phyloP scores from a whole-genome alignment of 2,113 vertebrate genomes.

The Mesembrinibis cayennensis region DNA sequence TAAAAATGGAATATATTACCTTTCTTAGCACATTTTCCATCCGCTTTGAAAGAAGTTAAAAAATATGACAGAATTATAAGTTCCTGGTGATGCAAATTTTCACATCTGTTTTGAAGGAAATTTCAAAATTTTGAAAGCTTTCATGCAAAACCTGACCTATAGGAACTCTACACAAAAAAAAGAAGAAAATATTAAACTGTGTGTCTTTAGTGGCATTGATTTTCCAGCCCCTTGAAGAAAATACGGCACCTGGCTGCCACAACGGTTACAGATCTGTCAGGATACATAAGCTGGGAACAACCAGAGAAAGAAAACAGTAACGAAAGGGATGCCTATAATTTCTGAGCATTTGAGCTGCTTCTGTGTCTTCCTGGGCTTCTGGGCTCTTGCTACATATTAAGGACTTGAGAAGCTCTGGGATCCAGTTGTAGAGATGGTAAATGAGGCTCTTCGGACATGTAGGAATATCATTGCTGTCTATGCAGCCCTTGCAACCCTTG shows the following conservation, averaged over 20 bases:
- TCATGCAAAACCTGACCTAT: background rate
- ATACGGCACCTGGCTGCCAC: background rate
- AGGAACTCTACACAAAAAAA: background rate
- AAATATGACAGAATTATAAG: background rate
- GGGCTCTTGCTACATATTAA: background rate
- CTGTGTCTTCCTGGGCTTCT: background rate
- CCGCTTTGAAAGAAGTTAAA: background rate
- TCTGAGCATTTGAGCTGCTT: background rate
- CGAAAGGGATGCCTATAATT: background rate
- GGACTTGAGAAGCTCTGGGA: background rate
- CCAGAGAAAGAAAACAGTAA: background rate
- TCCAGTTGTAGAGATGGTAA: background rate
- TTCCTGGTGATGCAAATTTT: background rate
- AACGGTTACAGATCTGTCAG: background rate
- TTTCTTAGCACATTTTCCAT: background rate
- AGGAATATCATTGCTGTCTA: background rate
- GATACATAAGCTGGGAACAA: background rate
- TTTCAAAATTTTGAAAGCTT: background rate
- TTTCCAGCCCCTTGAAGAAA: background rate
- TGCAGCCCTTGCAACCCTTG: background rate
- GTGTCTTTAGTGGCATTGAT: background rate
- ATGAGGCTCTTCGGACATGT: background rate
- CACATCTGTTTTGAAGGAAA: background rate
- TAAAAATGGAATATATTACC: background rate
- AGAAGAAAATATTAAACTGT: background rate